phyloP scores from a whole-genome alignment of 92 coral and sea anemone species.

The Epizoanthus ramosus region DNA sequence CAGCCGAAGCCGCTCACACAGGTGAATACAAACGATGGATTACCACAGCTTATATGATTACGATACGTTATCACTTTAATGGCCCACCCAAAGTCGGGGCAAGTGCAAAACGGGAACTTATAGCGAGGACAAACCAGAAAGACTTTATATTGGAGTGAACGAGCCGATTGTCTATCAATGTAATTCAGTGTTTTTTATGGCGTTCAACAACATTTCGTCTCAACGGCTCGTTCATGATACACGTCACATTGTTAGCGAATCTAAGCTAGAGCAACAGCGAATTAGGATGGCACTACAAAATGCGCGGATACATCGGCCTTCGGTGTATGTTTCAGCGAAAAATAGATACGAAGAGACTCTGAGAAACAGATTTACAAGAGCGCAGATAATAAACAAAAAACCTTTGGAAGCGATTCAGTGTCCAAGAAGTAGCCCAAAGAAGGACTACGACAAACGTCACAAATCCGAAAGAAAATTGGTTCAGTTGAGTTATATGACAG shows the following conservation, averaged over 20 bases:
- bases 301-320: conserved; percentile 61
- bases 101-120: neutral
- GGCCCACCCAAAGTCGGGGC: neutral
- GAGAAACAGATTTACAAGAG: neutral
- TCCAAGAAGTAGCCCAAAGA: neutral
- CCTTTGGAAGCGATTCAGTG: neutral
- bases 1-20: neutral
- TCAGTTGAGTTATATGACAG: neutral
- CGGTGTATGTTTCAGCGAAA: conserved; percentile 29
- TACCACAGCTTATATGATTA: neutral
- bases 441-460: neutral
- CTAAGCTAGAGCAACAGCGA: neutral
- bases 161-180: neutral
- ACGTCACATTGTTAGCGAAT: neutral
- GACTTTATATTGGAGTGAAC: neutral
- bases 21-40: neutral
- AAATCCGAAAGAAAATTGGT: neutral
- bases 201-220: neutral
- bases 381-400: neutral
- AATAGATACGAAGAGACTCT: conserved; percentile 9
- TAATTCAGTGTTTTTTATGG: neutral
- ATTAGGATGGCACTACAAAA: conserved; percentile 48
- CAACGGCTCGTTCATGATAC: neutral
- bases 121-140: neutral
- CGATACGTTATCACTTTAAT: neutral